Evolutionary conservation across 2,113 vertebrate species (phyloP), one percentile per base, ranked within the genome.

Genomic region (Solenodon paradoxus): DNA sequence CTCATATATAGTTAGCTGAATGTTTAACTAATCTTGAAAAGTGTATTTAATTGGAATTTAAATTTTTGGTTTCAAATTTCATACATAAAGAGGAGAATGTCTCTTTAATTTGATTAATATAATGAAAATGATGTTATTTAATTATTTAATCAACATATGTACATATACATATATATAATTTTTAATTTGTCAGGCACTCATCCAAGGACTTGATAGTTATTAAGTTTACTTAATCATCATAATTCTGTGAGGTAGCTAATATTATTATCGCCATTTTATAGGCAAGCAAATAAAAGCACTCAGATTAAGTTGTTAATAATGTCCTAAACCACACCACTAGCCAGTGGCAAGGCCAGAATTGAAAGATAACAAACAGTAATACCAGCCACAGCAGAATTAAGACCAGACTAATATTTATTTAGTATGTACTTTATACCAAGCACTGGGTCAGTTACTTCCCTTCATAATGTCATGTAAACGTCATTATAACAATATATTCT

Each of bases 101-200:
- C 16, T 93, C n/a, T 80, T 90, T 85, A 40, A 47, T 66, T 81
- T 61, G 15, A 63, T 68, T 53, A 74, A 7, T 22, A 1, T 57
- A 49, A 32, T 88, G 77, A 80, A 24, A 57, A 88, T 57, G 53
- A 81, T 32, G 19, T 68, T 42, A 68, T 59, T 90, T 75, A 78
- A 69, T 93, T 88, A 57, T 78, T 92, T 87, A 83, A 68, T 45
- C n/a, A 45, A 28, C 10, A 94, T 79, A n/a, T n/a, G n/a, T n/a
- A n/a, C n/a, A n/a, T 59, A 59, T 12, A 68, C n/a, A 66, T n/a
- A n/a, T n/a, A n/a, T n/a, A 15, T 15, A 75, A 26, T 77, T 68
- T 61, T 53, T 38, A 26, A 32, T 94, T 30, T 74, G 16, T 2
- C 9, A 64, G 9, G 4, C 6, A 80, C 32, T 26, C 38, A 82